These are phyloP conservation scores for Litocranius walleri DNA, from an alignment of 2,113 vertebrate species.

Conservation along the genomic window DNA sequence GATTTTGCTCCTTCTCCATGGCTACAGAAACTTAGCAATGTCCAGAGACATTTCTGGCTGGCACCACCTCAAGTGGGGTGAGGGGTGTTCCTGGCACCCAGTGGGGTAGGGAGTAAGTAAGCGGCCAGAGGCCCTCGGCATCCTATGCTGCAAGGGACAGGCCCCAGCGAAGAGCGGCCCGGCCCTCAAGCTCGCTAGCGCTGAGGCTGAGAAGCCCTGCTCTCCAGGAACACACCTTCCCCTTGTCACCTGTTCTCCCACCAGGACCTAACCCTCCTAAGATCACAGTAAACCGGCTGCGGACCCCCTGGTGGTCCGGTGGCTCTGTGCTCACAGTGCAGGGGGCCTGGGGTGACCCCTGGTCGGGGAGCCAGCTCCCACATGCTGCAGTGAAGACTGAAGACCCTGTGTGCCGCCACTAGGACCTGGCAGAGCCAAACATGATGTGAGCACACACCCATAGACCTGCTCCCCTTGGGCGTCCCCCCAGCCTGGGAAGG, in stretches of 20 bases:
- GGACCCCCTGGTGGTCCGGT: rapidly evolving
- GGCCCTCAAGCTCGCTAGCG: too few relatives aligned
- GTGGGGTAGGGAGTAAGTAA: not conserved
- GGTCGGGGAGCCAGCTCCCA: not conserved
- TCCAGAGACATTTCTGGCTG: not conserved
- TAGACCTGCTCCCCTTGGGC: not conserved
- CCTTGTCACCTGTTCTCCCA: too few relatives aligned
- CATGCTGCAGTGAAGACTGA: not conserved
- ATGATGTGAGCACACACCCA: not conserved
- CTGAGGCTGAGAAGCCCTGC: not conserved
- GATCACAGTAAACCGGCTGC: not conserved
- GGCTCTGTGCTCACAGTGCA: not conserved
- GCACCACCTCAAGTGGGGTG: rapidly evolving
- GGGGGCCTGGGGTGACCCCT: not conserved
- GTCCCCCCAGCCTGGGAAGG: not conserved
- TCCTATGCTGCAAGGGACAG: not conserved
- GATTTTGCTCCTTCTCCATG: not conserved
- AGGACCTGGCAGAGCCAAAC: not conserved
- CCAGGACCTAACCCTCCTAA: not conserved
- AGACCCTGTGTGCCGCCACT: rapidly evolving
- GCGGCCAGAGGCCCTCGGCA: not conserved
- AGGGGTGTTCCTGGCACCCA: not conserved
- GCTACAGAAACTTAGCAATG: not conserved
- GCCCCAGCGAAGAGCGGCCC: not conserved
- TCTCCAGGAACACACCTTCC: not conserved